These are phyloP conservation scores for Xenopus petersii DNA, from an alignment of 2,797 vertebrate genomes.

Conservation along the genomic window DNA sequence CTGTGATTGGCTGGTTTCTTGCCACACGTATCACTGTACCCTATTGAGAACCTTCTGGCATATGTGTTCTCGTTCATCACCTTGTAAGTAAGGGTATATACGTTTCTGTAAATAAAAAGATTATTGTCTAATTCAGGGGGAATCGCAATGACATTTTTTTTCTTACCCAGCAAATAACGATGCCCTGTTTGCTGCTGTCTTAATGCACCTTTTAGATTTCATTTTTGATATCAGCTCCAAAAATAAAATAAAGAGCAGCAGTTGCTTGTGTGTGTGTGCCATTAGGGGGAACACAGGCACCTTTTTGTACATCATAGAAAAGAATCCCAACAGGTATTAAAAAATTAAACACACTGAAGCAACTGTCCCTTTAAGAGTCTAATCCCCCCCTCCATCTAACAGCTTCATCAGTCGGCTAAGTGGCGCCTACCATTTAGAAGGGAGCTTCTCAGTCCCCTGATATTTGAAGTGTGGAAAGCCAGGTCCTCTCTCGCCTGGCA, in stretches of 20 bases:
- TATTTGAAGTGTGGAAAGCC: constrained; percentile 71
- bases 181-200: not conserved
- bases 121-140: not conserved
- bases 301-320: constrained; percentile 2
- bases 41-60: not conserved
- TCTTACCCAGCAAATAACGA: not conserved
- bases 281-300: constrained; percentile 6
- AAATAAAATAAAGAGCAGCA: too few species aligned
- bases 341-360: constrained; percentile 5
- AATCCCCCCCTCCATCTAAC: constrained; percentile 59
- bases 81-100: too few species aligned
- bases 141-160: not conserved
- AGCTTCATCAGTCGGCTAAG: constrained; percentile 79
- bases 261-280: too few species aligned
- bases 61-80: too few species aligned
- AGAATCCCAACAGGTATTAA: not conserved
- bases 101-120: too few species aligned
- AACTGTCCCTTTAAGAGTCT: constrained; percentile 32
- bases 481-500: constrained; percentile 48
- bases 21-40: not conserved
- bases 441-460: constrained; percentile 76
- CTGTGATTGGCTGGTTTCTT: not conserved
- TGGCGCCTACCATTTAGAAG: constrained; percentile 81
- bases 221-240: too few species aligned
- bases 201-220: not conserved